These are phyloP conservation scores for Suillia variegata DNA, from an alignment of 2,888 invertebrate genomes.

Conservation along the genomic window DNA sequence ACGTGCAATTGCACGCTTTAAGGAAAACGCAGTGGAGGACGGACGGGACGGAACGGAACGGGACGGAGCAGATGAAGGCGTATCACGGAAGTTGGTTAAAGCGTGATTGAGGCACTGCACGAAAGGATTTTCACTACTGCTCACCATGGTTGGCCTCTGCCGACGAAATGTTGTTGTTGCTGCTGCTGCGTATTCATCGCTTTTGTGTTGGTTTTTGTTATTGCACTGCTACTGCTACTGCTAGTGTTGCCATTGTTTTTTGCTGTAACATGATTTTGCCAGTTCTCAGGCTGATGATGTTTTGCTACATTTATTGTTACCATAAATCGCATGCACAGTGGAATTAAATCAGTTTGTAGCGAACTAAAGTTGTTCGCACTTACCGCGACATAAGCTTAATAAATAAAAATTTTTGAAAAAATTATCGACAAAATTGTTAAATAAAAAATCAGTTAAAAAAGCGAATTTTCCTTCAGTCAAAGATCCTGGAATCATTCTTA, in stretches of 20 bases:
- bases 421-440: no score
- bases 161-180: not conserved
- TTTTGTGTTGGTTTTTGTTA: not conserved
- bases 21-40: not conserved
- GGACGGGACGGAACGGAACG: not conserved
- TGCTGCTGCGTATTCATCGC: no score
- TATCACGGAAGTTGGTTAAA: slow-evolving; percentile 17
- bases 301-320: no score
- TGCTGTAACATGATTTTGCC: not conserved
- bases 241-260: not conserved
- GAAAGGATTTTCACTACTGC: slow-evolving; percentile 10
- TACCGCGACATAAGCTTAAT: no score
- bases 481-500: no score
- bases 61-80: slow-evolving; percentile 7
- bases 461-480: no score
- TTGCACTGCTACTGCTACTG: not conserved
- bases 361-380: no score
- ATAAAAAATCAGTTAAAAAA: no score
- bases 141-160: not conserved
- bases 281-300: not conserved
- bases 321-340: no score
- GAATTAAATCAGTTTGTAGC: no score
- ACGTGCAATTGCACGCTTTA: slow-evolving; percentile 7
- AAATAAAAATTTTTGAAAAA: no score
- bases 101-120: slow-evolving; percentile 20